Base-by-base conservation (phyloP, 2,888 invertebrate species). In the Copidosoma aretas region DNA sequence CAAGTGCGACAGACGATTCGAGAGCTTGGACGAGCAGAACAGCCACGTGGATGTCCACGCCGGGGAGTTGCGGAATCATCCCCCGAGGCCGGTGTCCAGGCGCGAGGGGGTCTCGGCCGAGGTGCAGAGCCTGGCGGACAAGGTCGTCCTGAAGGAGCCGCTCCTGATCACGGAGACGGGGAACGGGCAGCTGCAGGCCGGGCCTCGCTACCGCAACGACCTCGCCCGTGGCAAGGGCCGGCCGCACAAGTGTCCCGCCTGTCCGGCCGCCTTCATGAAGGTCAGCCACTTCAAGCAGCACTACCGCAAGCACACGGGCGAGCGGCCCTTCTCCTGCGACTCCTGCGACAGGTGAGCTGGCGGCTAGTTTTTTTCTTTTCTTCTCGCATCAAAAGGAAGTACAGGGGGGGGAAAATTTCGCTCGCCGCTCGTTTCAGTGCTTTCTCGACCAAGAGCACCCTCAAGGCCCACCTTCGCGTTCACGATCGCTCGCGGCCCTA, bases 281-380 rank as follows among this genome's bases (percentile, higher is more conserved):
- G 86, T 87, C 17, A 87, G 87, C 71, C 88, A 89, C 75, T 81
- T 89, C 62, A 88, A 88, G 72, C 88, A 88, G 73, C 84, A 84
- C 62, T 77, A 77, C 75, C 77, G 82, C 4, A 79, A 81, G 15
- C 84, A 84, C 57, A 84, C 83, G 0, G 84, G 84, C 14, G 81
- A 82, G 71, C 77, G 82, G 64, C 84, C 84, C 1, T 84, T 82
- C 67, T 79, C 79, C 54, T 86, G 86, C 68, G 77, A 78, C 10
- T 78, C 82, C 32, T 86, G 86, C 72, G 77, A 80, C 17, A 84
- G 81, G 81, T 79, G 60, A 21, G 61, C 41, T 32, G 2, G 15
- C 8, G 8, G 10, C 15, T 1, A 1, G 8, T 22, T 10, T 5
- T 14, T 32, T 1, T 49, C 15, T 52, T 51, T 49, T 39, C 52